These are phyloP conservation scores for Dendropsophus ebraccatus DNA, from an alignment of 2,113 vertebrate species.

Conservation along the genomic window DNA sequence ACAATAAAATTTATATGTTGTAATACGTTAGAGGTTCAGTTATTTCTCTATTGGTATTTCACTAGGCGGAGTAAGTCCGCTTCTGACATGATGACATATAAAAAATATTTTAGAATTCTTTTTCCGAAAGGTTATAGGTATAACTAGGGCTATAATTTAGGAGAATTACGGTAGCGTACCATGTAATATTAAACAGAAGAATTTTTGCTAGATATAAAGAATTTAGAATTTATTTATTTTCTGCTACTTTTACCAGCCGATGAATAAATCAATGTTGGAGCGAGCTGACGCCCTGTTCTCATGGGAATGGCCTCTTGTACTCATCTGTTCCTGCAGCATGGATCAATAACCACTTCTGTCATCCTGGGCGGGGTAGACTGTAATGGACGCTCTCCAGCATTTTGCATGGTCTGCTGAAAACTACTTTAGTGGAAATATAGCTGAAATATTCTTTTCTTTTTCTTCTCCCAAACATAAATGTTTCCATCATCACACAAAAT, in stretches of 20 bases:
- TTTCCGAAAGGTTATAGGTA: too few species aligned
- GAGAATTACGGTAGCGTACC: too few species aligned
- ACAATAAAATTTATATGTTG: too few species aligned
- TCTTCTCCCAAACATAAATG: background rate
- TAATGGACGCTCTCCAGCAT: background rate
- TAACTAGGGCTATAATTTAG: too few species aligned
- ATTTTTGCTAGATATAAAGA: background rate
- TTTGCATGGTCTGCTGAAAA: slow-evolving; percentile 14
- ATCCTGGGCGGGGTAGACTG: background rate
- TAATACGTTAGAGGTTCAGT: too few species aligned
- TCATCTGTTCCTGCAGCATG: background rate
- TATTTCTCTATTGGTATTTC: too few species aligned
- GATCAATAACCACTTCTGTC: slow-evolving; percentile 21
- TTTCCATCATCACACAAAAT: background rate
- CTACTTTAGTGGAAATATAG: background rate
- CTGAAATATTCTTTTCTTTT: background rate
- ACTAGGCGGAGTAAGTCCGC: too few species aligned
- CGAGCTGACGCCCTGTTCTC: background rate
- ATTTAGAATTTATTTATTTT: too few species aligned
- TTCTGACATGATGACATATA: too few species aligned
- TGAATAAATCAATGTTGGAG: background rate
- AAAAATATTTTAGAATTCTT: too few species aligned
- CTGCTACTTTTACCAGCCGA: background rate
- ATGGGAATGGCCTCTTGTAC: background rate
- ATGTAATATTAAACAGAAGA: too few species aligned